Evolutionary conservation across 2,888 invertebrate species (phyloP).

Genomic region (Andrena bucephala): DNA sequence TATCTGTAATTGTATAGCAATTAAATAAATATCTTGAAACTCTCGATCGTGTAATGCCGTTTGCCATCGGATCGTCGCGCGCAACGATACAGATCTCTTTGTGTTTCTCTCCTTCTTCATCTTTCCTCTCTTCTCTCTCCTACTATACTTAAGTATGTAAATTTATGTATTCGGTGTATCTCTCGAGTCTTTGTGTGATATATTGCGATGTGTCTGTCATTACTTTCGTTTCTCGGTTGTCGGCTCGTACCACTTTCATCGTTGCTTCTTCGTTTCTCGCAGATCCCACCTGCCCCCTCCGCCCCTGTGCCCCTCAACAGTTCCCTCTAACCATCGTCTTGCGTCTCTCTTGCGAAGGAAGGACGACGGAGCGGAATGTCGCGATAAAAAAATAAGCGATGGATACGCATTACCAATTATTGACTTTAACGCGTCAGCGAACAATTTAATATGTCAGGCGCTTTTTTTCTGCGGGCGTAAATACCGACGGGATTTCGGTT

Average conservation of each 20-base stretch:
- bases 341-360: slow-evolving; percentile 35
- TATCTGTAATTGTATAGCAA: slow-evolving; percentile 78
- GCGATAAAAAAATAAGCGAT: slow-evolving; percentile 59
- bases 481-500: background rate
- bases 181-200: slow-evolving; percentile 73
- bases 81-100: slow-evolving; percentile 15
- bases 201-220: slow-evolving; percentile 61
- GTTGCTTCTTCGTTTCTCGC: slow-evolving; percentile 32
- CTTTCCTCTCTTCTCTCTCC: slow-evolving; percentile 22
- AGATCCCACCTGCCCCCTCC: background rate
- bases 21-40: slow-evolving; percentile 80
- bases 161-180: slow-evolving; percentile 69
- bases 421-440: slow-evolving; percentile 27
- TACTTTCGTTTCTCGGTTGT: slow-evolving; percentile 62
- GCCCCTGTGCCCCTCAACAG: background rate
- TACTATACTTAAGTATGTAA: slow-evolving; percentile 54
- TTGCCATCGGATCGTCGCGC: background rate
- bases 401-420: slow-evolving; percentile 48
- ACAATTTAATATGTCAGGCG: slow-evolving; percentile 17
- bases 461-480: slow-evolving; percentile 18
- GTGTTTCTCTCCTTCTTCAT: slow-evolving; percentile 3
- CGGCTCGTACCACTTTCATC: slow-evolving; percentile 29
- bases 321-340: background rate
- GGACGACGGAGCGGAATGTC: slow-evolving; percentile 27
- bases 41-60: slow-evolving; percentile 66